Base-by-base conservation (phyloP, 2,888 invertebrate genomes). In the Syritta pipiens region DNA sequence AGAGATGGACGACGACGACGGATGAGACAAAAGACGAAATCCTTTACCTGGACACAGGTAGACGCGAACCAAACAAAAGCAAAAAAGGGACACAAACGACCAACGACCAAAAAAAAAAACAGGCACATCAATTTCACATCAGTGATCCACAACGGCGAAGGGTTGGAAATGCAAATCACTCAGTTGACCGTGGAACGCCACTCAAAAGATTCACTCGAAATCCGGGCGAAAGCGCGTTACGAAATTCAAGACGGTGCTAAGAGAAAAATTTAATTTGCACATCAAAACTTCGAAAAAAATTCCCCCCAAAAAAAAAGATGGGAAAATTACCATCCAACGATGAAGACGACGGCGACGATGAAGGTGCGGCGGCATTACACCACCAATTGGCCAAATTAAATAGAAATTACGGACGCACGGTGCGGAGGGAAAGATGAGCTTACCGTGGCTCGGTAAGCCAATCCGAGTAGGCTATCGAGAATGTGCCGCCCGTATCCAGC, bases 361-460 rank as follows among this genome's bases (percentile, higher is more conserved):
- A 32, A 71, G 76, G 76, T 71, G 71, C 76, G 76, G 57, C 53
- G 59, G 65, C 60, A 72, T 77, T 55, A 74, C 67, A 68, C 62
- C 65, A 62, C 68, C 67, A 74, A 44, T 72, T 68, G 79, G 79
- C 79, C 79, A 79, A 79, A 79, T 72, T 46, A 79, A 74, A 79
- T 72, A 79, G 72, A 72, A 72, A 72, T 62, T 68, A 60, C 22
- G 30, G 37, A 46, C 12, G 3, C 12, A 17, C 49, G 9, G 17
- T 24, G 10, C 46, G 30, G 14, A 26, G 7, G 12, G 10, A 37
- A 12, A 17, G 46, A 12, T 40, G 37, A 62, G 72, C 59, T 83
- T 88, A 88, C 88, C 88, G 87, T 85, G 87, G 85, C 81, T 89
- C 89, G 72, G 86, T 85, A 81, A 88, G 87, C 89, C 89, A 89